Evolutionary conservation across 2,113 vertebrate species (phyloP).

Genomic region (Mobula birostris): DNA sequence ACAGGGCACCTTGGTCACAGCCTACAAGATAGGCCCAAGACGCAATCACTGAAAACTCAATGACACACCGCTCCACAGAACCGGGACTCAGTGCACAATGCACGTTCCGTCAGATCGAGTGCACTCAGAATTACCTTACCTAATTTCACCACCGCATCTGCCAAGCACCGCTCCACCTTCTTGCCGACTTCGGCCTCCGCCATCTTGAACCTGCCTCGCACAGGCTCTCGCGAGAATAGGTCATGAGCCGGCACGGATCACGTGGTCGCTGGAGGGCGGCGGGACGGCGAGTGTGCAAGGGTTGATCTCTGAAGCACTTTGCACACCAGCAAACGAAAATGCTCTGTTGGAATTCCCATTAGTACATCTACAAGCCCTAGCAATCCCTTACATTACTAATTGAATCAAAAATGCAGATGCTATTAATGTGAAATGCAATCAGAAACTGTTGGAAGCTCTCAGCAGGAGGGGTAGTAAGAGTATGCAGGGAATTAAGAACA

Average conservation of each 20-base stretch:
- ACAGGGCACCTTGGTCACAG: neutral
- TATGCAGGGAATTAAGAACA: too few relatives aligned
- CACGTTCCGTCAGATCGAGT: too few relatives aligned
- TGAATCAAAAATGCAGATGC: too few relatives aligned
- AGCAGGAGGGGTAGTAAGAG: too few relatives aligned
- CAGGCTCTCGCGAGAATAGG: constrained; percentile 49
- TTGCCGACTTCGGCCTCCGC: constrained; percentile 71
- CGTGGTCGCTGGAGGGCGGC: neutral
- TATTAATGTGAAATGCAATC: neutral
- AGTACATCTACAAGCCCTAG: neutral
- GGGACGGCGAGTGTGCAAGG: too few relatives aligned
- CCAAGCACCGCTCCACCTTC: constrained; percentile 87
- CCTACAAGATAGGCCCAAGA: neutral
- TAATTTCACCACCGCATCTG: constrained; percentile 76
- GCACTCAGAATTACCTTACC: constrained; percentile 51
- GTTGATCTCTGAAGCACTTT: too few relatives aligned
- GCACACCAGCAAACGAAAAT: too few relatives aligned
- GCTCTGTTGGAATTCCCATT: too few relatives aligned
- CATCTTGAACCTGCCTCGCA: constrained; percentile 53
- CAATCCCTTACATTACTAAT: neutral
- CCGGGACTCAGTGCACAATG: neutral
- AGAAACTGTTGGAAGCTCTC: too few relatives aligned
- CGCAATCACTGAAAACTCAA: neutral
- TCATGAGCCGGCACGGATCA: neutral
- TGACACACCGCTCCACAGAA: neutral